Conservation (phyloP, 2,797 vertebrate genomes). For the Squalus acanthias region DNA sequence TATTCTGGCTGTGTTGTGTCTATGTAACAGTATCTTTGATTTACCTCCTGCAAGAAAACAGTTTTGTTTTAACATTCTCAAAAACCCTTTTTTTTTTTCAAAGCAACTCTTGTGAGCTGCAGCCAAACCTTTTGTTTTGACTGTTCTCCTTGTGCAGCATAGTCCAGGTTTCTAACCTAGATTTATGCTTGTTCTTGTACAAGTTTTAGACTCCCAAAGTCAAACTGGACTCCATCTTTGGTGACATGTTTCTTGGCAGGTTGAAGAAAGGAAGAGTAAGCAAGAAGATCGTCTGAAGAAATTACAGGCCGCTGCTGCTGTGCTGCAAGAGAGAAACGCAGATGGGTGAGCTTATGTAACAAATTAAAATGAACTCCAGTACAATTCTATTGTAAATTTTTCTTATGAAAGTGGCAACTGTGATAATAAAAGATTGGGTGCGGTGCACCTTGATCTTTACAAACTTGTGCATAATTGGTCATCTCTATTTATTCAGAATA, state of each 20-base stretch:
- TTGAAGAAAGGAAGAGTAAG: conserved; percentile 72
- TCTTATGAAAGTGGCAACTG: not conserved
- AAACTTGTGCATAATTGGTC: not conserved
- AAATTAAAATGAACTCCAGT: not conserved
- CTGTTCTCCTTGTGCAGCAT: not conserved
- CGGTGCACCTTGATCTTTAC: not conserved
- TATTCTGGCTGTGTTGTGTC: not conserved
- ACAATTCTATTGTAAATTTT: not conserved
- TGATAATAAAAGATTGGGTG: not conserved
- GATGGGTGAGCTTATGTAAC: conserved; percentile 73
- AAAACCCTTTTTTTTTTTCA: not conserved
- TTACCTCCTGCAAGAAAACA: not conserved
- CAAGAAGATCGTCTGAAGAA: conserved; percentile 80
- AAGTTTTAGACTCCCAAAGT: not conserved
- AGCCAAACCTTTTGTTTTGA: not conserved
- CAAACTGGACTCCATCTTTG: conserved; percentile 26
- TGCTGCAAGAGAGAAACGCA: conserved; percentile 75
- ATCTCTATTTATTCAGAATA: not conserved
- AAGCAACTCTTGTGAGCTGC: not conserved
- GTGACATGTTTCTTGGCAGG: conserved; percentile 54
- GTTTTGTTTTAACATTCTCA: not conserved
- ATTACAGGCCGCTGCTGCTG: conserved; percentile 66
- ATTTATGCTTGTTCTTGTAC: not conserved
- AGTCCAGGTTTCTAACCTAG: not conserved
- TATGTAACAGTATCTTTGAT: not conserved